Base-by-base conservation (phyloP, 1,140 invertebrate genomes). In the Brachionus plicatilis region DNA sequence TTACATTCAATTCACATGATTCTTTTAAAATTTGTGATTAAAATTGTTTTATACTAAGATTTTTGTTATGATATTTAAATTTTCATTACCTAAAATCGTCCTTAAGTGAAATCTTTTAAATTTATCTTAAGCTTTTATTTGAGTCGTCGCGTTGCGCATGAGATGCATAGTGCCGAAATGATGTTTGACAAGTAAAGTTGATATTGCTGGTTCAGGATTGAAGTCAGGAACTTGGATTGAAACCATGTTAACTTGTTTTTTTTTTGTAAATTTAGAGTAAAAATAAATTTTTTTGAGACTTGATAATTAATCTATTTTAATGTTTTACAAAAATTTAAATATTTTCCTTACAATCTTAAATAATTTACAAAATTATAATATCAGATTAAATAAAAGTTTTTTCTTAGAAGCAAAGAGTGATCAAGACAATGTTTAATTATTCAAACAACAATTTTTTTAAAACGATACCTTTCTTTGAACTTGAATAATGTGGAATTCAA, bases 11-110 rank as follows among this genome's bases (percentile, higher is more conserved):
- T 53, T 37, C 45, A 80, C 53, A 24, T 56, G 17, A 65, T 65
- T 82, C 33, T 82, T 82, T 82, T 82, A 45, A 65, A 82, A 82
- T 37, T 72, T 72, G 68, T 72, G 68, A 72, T 72, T 72, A 72
- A 72, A 72, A 72, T 72, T 72, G 68, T 72, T 72, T 72, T 72
- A 72, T 72, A 72, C 68, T 72, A 72, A 37, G 9, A 41, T 17
- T 41, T 72, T 41, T 41, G 33, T 72, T 72, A 20, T 68, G 5
- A 17, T 29, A 68, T 33, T 68, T 14, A 68, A 12, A 33, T 68
- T 68, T 12, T 60, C n/a, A 20, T 60, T 60, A 27, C 53, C n/a
- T 60, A 60, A 60, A 60, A 60, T 60, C 53, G 17, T 20, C n/a
- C 53, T 20, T 20, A 60, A 60, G 53, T 9, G n/a, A 9, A 24